A percentile compares a stretch with the other conserved stretches of the same genome.
These are phyloP conservation scores for Watsonalla cultraria DNA, from an alignment of 2,888 invertebrate genomes.

Conservation along the genomic window DNA sequence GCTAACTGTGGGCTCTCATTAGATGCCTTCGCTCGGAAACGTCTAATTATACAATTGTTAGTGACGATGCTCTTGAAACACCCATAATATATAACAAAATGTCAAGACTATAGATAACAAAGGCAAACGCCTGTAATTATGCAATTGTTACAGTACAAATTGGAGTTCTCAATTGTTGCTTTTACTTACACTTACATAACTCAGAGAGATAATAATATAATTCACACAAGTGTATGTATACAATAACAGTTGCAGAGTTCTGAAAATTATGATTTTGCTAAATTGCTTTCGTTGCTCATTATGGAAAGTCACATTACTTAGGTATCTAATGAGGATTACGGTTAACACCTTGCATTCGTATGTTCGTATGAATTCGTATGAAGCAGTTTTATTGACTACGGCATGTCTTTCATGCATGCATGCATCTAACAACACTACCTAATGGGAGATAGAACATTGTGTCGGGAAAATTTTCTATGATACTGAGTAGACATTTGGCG, in stretches of 20 bases:
- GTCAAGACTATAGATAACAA: constrained; percentile 23
- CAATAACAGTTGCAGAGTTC: no score
- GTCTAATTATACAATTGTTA: constrained; percentile 29
- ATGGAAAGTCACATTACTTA: no score
- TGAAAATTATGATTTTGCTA: no score
- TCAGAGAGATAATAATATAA: not conserved
- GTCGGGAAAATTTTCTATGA: constrained; percentile 20
- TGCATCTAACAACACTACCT: no score
- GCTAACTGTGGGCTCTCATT: constrained; percentile 13
- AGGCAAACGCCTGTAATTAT: constrained; percentile 3
- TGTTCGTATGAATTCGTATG: no score
- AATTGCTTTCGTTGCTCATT: no score
- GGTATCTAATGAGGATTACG: no score
- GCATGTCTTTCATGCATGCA: no score
- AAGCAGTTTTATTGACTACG: no score
- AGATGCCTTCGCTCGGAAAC: constrained; percentile 11
- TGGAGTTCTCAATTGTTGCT: constrained; percentile 8
- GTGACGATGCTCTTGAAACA: constrained; percentile 28
- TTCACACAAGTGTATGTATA: no score
- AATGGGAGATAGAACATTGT: constrained; percentile 26
- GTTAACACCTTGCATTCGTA: no score
- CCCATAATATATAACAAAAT: constrained; percentile 16
- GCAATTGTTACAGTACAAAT: constrained; percentile 1
- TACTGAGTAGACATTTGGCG: constrained; percentile 21
- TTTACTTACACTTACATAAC: constrained; percentile 9